phyloP scores from a whole-genome alignment of 2,888 invertebrate genomes.

The Drosophila testacea region DNA sequence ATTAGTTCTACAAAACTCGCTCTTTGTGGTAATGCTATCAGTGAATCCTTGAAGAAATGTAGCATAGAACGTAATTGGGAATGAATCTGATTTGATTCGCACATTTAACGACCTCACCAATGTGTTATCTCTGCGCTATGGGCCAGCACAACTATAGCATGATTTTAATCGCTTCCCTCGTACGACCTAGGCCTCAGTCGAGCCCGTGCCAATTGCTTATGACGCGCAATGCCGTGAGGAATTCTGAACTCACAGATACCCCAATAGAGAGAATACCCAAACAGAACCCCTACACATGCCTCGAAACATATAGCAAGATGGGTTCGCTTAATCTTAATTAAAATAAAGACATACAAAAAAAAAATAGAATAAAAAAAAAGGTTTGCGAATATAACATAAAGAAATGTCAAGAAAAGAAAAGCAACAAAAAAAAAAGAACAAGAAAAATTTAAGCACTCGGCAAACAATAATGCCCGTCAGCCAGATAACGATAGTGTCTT shows the following conservation, averaged over 20 bases:
- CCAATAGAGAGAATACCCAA: slow-evolving; percentile 6
- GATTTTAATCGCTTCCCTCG: slow-evolving; percentile 33
- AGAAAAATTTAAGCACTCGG: slow-evolving; percentile 60
- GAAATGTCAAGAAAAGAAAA: slow-evolving; percentile 28
- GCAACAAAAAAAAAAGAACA: slow-evolving; percentile 10
- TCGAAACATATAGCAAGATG: slow-evolving; percentile 36
- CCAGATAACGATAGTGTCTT: slow-evolving; percentile 70
- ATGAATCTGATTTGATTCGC: slow-evolving; percentile 11
- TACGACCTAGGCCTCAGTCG: slow-evolving; percentile 35
- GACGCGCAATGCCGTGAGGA: slow-evolving; percentile 29
- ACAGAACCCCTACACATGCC: slow-evolving; percentile 21
- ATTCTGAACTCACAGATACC: slow-evolving; percentile 24
- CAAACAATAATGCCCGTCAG: slow-evolving; percentile 66
- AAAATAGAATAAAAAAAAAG: slow-evolving; percentile 43
- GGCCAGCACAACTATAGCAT: slow-evolving; percentile 20
- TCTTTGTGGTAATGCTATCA: not conserved
- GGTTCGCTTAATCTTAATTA: slow-evolving; percentile 56
- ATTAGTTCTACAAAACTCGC: not conserved
- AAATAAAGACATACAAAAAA: slow-evolving; percentile 42
- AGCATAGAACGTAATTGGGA: slow-evolving; percentile 7
- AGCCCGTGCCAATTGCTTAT: slow-evolving; percentile 11
- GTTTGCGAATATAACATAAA: slow-evolving; percentile 58
- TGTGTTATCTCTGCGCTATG: slow-evolving; percentile 30
- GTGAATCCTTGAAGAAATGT: not conserved
- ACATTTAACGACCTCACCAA: slow-evolving; percentile 44